Conservation (phyloP, 53 echinoderm and acorn worm genomes). For the Apostichopus leukothele region DNA sequence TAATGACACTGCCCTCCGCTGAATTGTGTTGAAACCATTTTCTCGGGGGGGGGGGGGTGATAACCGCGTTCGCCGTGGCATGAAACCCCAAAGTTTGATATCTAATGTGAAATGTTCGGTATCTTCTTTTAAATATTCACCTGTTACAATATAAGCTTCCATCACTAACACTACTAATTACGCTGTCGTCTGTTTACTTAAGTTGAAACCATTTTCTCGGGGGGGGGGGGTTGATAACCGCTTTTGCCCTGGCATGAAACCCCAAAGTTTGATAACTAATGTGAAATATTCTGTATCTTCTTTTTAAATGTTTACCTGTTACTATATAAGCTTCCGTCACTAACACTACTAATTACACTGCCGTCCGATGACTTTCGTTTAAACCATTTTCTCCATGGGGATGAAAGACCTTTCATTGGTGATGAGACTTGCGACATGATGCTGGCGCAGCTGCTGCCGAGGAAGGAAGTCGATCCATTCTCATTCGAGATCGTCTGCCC, state of each 20-base stretch:
- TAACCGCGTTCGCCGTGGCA: background rate
- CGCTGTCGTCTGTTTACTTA: constrained; percentile 63
- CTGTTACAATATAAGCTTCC: constrained; percentile 73
- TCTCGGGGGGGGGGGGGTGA: constrained; percentile 57
- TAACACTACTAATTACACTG: constrained; percentile 75
- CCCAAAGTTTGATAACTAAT: background rate
- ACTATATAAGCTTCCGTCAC: constrained; percentile 78
- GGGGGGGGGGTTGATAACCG: constrained; percentile 39
- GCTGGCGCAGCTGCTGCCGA: constrained; percentile 57
- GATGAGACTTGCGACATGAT: constrained; percentile 47
- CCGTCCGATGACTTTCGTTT: constrained; percentile 61
- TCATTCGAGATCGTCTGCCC: background rate
- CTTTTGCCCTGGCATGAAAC: background rate
- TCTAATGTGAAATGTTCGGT: background rate
- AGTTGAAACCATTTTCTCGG: constrained; percentile 61
- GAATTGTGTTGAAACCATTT: constrained; percentile 59
- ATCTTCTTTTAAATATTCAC: constrained; percentile 13
- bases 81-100: background rate
- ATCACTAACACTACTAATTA: constrained; percentile 78
- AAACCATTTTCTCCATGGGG: constrained; percentile 69
- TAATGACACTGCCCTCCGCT: constrained; percentile 62
- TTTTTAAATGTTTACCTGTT: constrained; percentile 48
- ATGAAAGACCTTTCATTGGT: constrained; percentile 57
- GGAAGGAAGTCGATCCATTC: constrained; percentile 8
- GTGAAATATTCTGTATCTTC: background rate